phyloP scores from a whole-genome alignment of 2,797 vertebrate species.

The Mico argentatus region DNA sequence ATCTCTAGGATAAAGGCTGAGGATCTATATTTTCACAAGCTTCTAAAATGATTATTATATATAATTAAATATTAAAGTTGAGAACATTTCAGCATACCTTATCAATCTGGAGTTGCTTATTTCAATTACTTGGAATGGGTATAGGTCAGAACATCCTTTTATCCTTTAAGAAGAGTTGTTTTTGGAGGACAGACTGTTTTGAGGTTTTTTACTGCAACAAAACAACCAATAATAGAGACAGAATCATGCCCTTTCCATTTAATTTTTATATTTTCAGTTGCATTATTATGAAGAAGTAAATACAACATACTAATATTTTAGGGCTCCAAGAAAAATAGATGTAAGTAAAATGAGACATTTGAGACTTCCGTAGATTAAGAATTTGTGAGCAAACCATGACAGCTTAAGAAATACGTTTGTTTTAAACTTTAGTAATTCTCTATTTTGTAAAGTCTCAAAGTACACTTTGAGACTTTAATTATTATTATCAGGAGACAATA shows the following conservation, averaged over 20 bases:
- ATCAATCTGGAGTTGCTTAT: neutral
- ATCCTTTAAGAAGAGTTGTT: neutral
- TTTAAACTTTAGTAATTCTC: neutral
- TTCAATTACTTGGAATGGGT: neutral
- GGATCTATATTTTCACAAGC: neutral
- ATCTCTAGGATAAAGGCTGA: neutral
- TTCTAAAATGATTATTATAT: neutral
- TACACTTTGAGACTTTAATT: no score
- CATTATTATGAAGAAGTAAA: neutral
- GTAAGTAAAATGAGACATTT: neutral
- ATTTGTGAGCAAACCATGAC: neutral
- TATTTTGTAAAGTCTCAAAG: neutral
- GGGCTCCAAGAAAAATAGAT: neutral
- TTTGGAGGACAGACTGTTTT: neutral
- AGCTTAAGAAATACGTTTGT: neutral
- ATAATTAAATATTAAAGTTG: neutral
- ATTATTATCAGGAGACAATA: neutral
- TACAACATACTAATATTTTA: neutral
- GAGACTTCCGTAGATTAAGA: neutral
- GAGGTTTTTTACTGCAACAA: neutral
- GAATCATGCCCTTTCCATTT: neutral
- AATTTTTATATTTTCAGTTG: neutral
- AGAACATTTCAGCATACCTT: neutral
- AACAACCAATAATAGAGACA: neutral
- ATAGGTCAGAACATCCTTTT: neutral